Percentiles rank a stretch among this genome's conserved stretches.
Evolutionary conservation across 2,888 invertebrate species (phyloP).

Genomic region (Hydroisotoma schaefferi): DNA sequence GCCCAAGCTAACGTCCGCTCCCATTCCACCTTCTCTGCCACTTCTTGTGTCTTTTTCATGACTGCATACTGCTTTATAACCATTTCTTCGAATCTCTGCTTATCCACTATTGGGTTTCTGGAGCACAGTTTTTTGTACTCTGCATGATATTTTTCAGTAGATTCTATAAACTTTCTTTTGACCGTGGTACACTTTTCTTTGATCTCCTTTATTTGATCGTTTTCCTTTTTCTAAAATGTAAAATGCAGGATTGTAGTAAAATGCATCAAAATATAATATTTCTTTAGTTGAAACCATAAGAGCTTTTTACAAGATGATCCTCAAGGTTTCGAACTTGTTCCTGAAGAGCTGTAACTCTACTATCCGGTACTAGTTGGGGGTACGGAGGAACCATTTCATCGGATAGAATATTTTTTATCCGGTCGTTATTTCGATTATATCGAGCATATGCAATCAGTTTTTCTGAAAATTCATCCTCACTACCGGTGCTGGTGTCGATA

Average conservation of each 20-base stretch:
- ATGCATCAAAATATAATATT: too few species aligned
- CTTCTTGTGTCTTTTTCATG: conserved; percentile 9
- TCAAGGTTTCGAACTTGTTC: conserved; percentile 12
- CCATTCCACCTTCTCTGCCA: conserved; percentile 4
- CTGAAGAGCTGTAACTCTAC: conserved; percentile 1
- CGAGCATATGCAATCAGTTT: conserved; percentile 23
- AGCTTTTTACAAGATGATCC: conserved; percentile 6
- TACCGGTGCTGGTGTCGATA: too few species aligned
- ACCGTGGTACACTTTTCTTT: background rate
- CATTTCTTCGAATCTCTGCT: background rate
- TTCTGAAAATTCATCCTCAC: conserved; percentile 16
- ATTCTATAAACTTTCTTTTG: conserved; percentile 11
- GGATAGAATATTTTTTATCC: conserved; percentile 14
- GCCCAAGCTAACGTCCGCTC: conserved; percentile 14
- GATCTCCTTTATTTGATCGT: conserved; percentile 9
- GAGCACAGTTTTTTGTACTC: conserved; percentile 13
- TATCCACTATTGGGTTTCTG: conserved; percentile 5
- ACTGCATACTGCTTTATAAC: conserved; percentile 6
- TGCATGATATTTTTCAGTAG: conserved; percentile 1
- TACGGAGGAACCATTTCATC: conserved; percentile 13
- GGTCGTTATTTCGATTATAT: conserved; percentile 18
- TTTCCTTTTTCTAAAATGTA: conserved; percentile 10
- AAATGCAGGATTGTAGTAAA: too few species aligned
- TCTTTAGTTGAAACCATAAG: background rate
- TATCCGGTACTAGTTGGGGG: background rate